Evolutionary conservation across 2,797 vertebrate genomes (phyloP).

Genomic region (Okamejei kenojei): DNA sequence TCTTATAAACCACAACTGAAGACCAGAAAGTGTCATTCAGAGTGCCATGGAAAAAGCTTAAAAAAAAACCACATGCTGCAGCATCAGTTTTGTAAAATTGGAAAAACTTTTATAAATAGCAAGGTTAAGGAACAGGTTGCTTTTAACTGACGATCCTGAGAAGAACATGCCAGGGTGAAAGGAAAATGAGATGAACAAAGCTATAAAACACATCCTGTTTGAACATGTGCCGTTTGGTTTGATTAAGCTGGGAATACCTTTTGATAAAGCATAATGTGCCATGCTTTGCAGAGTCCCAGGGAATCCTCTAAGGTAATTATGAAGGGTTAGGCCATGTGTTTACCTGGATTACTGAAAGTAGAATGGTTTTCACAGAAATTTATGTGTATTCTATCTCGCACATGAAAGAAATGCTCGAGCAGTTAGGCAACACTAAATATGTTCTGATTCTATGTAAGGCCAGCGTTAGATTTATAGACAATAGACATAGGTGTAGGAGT

Average conservation of each 20-base stretch:
- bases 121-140: not conserved
- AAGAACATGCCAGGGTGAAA: not conserved
- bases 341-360: not conserved
- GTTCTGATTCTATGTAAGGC: not conserved
- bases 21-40: not conserved
- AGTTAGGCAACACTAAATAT: not conserved
- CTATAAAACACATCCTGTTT: not conserved
- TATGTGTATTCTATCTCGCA: not conserved
- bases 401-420: not conserved
- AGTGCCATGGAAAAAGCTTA: not conserved
- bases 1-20: not conserved
- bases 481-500: no score
- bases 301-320: not conserved
- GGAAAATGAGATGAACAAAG: not conserved
- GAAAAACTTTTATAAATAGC: not conserved
- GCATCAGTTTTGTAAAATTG: not conserved
- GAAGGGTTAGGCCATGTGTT: not conserved
- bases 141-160: not conserved
- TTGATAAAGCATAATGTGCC: not conserved
- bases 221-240: not conserved
- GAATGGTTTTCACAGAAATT: not conserved
- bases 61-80: not conserved
- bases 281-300: not conserved
- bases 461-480: not conserved
- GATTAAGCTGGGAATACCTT: not conserved